Percentiles rank a stretch among this genome's conserved stretches.
Evolutionary conservation across 2,113 vertebrate species (phyloP).

Genomic region (Halichoeres trimaculatus): DNA sequence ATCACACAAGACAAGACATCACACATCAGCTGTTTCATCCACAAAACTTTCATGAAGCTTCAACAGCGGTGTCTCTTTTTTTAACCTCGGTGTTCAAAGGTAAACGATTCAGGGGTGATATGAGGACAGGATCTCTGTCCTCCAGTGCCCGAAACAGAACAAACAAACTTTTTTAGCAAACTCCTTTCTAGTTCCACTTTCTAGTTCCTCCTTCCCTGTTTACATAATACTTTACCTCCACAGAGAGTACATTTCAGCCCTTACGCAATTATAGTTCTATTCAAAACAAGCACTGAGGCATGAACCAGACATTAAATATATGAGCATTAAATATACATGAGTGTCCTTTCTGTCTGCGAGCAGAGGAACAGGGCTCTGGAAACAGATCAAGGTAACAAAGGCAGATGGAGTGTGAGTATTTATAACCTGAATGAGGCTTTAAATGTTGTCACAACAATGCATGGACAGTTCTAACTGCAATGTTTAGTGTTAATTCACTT

Average conservation of each 20-base stretch:
- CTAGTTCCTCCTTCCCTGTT: slow-evolving; percentile 28
- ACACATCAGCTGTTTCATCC: slow-evolving; percentile 4
- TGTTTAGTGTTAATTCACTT: not conserved
- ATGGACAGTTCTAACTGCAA: not conserved
- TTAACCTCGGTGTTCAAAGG: not conserved
- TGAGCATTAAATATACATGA: not conserved
- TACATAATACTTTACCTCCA: slow-evolving; percentile 10
- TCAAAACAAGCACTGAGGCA: slow-evolving; percentile 5
- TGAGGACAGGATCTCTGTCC: slow-evolving; percentile 49
- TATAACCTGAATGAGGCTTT: slow-evolving; percentile 1
- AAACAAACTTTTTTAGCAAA: slow-evolving; percentile 45
- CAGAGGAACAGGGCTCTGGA: not conserved
- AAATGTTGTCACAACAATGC: not conserved
- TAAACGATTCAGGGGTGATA: slow-evolving; percentile 22
- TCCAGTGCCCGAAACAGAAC: slow-evolving; percentile 3
- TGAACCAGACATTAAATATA: not conserved
- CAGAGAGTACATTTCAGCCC: not conserved
- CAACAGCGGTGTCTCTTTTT: slow-evolving; percentile 22
- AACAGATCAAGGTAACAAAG: not conserved
- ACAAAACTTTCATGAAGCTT: slow-evolving; percentile 1
- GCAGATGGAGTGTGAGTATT: too few relatives aligned
- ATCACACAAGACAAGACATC: not conserved
- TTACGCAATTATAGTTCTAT: not conserved
- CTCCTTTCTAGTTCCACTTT: slow-evolving; percentile 33
- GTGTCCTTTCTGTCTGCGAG: not conserved